phyloP scores from a whole-genome alignment of 2,113 vertebrate genomes.

The Paracanthobrama guichenoti region DNA sequence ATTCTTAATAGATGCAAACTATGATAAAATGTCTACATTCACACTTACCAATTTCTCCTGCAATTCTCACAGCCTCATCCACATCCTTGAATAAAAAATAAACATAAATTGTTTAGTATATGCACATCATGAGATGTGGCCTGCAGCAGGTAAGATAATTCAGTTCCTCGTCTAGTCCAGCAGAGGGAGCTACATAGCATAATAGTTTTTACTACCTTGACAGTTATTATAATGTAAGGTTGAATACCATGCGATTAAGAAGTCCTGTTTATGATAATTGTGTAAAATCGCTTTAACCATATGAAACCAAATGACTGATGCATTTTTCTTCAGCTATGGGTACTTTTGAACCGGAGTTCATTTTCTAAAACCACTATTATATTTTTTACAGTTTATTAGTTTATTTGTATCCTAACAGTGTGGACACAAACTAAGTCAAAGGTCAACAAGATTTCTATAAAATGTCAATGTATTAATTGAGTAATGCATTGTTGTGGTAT shows the following conservation, averaged over 20 bases:
- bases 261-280: not conserved
- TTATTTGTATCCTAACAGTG: not conserved
- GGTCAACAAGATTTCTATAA: too few species aligned
- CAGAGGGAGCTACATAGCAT: slow-evolving; percentile 27
- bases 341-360: not conserved
- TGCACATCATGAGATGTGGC: too few species aligned
- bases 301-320: not conserved
- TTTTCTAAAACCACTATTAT: not conserved
- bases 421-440: not conserved
- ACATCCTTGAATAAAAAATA: slow-evolving; percentile 86
- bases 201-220: not conserved
- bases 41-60: slow-evolving; percentile 90
- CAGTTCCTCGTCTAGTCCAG: slow-evolving; percentile 27
- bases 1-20: not conserved
- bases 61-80: slow-evolving; percentile 94
- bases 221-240: not conserved
- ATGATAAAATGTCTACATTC: not conserved
- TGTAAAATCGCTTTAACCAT: not conserved
- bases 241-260: not conserved
- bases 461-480: too few species aligned
- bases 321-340: not conserved
- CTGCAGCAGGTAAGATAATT: not conserved
- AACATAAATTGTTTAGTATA: slow-evolving; percentile 48
- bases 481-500: too few species aligned
- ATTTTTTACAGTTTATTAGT: not conserved